Conservation (phyloP, 2,797 vertebrate species). For the Darevskia nairensis region DNA sequence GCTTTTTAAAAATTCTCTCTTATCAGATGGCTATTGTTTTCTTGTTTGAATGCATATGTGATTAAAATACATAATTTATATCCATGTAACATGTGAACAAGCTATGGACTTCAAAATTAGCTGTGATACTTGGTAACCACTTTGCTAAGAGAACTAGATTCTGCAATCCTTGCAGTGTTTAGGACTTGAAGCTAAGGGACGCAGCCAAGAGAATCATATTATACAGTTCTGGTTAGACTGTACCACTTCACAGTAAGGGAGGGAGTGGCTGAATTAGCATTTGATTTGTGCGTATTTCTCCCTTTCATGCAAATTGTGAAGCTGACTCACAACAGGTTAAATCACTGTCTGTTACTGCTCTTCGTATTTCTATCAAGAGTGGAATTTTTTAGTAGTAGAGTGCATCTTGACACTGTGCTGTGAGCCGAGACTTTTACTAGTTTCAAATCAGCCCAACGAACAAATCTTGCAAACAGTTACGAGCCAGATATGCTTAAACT, state of each 20-base stretch:
- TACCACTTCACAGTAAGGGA: not conserved
- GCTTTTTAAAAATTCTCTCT: not conserved
- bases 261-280: not conserved
- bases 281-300: not conserved
- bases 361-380: not conserved
- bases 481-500: not conserved
- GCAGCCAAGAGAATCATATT: too few species aligned
- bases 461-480: not conserved
- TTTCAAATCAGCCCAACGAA: not conserved
- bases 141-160: not conserved
- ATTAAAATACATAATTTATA: not conserved
- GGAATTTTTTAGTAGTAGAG: not conserved
- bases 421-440: not conserved
- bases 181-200: not conserved
- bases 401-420: not conserved
- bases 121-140: not conserved
- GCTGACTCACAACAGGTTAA: not conserved
- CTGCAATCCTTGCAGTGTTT: not conserved
- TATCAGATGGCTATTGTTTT: constrained; percentile 1
- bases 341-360: not conserved
- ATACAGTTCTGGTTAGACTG: not conserved
- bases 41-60: not conserved
- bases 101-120: not conserved
- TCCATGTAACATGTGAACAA: not conserved
- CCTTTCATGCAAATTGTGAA: not conserved